These are phyloP conservation scores for Philypnodon macrostomus DNA, from an alignment of 2,797 vertebrate genomes.

Conservation along the genomic window DNA sequence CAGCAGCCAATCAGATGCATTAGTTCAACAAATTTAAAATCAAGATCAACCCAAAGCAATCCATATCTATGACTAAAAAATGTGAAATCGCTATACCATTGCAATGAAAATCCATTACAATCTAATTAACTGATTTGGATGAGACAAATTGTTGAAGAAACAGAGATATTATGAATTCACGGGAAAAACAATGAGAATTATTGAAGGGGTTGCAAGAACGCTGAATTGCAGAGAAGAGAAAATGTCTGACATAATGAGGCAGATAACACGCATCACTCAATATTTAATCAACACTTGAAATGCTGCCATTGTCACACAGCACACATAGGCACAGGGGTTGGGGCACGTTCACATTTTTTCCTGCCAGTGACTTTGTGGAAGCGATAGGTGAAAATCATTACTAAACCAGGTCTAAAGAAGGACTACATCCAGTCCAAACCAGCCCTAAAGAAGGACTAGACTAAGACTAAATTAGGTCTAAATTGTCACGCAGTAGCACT, in stretches of 20 bases:
- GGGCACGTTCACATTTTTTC: constrained; percentile 28
- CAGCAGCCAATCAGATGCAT: neutral
- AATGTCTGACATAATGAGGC: constrained; percentile 28
- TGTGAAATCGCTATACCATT: no score
- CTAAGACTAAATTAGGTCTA: no score
- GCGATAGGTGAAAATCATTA: no score
- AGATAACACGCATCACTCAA: constrained; percentile 42
- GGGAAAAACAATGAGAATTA: constrained; percentile 1
- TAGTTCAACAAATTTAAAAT: neutral
- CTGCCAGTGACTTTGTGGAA: constrained; percentile 48
- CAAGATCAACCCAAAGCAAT: no score
- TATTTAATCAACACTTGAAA: constrained; percentile 57
- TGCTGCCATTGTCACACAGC: constrained; percentile 37
- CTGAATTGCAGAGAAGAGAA: constrained; percentile 10
- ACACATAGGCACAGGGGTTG: constrained; percentile 25
- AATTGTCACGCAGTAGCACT: no score
- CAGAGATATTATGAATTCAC: neutral
- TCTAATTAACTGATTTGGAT: no score
- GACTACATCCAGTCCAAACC: no score
- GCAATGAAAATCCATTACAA: no score
- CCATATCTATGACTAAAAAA: no score
- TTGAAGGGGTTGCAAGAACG: neutral
- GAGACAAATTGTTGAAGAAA: no score
- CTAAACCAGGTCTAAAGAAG: no score
- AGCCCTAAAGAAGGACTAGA: no score